Percentiles rank a stretch among this genome's conserved stretches.
Conservation (phyloP, 2,113 vertebrate species). For the Salvator merianae region DNA sequence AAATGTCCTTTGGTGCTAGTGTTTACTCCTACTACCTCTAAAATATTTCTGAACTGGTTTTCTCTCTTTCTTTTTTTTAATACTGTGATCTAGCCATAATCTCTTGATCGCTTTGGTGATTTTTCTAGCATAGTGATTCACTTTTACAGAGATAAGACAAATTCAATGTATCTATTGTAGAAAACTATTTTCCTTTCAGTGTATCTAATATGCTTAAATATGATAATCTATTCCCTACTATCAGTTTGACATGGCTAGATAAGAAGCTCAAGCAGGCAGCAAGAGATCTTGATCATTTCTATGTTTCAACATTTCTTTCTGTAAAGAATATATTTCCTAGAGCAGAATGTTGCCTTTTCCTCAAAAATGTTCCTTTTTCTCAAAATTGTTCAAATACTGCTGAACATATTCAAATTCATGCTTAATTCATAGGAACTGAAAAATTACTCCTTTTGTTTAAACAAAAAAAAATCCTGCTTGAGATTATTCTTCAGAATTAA, state of each 20-base stretch:
- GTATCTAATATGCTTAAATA: no score
- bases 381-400: not conserved
- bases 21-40: no score
- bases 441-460: not conserved
- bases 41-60: no score
- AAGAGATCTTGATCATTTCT: not conserved
- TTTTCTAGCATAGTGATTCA: not conserved
- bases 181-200: not conserved
- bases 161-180: not conserved
- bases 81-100: no score
- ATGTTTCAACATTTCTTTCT: not conserved
- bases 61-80: no score
- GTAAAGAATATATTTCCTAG: no score
- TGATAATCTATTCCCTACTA: not conserved
- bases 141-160: not conserved
- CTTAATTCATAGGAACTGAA: not conserved
- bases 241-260: not conserved
- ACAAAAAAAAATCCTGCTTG: not conserved
- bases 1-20: no score
- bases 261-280: not conserved
- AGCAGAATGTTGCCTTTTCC: not conserved
- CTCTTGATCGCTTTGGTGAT: not conserved
- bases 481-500: not conserved
- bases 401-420: not conserved
- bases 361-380: not conserved